phyloP scores from a whole-genome alignment of 1,140 invertebrate species.

The Lepidostoma basale region DNA sequence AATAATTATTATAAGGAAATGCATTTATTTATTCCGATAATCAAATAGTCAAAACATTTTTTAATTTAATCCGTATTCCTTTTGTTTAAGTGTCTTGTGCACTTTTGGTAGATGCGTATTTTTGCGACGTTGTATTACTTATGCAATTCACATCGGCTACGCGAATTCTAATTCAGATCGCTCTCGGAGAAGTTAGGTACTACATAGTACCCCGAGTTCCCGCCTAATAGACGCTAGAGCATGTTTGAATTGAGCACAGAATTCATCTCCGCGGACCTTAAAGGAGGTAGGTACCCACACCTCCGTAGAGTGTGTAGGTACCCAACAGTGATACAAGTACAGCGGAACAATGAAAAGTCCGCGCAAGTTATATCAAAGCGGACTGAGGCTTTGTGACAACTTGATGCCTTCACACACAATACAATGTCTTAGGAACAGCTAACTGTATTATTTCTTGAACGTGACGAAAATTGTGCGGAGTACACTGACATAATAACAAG shows the following conservation, averaged over 20 bases:
- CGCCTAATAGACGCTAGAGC: neutral
- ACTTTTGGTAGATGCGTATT: no score
- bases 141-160: no score
- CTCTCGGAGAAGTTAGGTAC: neutral
- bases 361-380: conserved; percentile 30
- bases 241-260: conserved; percentile 6
- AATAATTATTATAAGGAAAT: no score
- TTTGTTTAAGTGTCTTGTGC: no score
- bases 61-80: no score
- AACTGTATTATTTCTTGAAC: no score
- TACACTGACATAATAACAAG: no score
- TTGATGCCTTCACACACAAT: conserved; percentile 19
- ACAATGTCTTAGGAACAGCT: neutral
- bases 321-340: neutral
- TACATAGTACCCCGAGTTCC: neutral
- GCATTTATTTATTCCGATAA: no score
- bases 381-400: conserved; percentile 17
- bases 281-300: no score
- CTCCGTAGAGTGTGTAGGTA: no score
- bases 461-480: neutral
- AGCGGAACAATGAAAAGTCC: conserved; percentile 13
- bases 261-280: conserved; percentile 1
- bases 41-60: no score
- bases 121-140: no score
- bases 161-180: neutral